A percentile compares a stretch with the other conserved stretches of the same genome.
These are phyloP conservation scores for honey bee (Apis mellifera) DNA, from an alignment of 1,140 invertebrate species.

Conservation along the genomic window Amel_HAv3.1 CM009934.2:11465001-11465500, in stretches of 20 bases:
- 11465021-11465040: slow-evolving; percentile 61
- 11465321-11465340: slow-evolving; percentile 42
- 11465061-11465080: not conserved
- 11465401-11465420: slow-evolving; percentile 49
- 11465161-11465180: not conserved
- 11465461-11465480: slow-evolving; percentile 73
- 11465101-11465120: too few species aligned
- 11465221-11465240: slow-evolving; percentile 36
- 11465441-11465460: slow-evolving; percentile 80
- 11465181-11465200: not conserved
- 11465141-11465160: not conserved
- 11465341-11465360: slow-evolving; percentile 78
- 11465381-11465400: slow-evolving; percentile 39
- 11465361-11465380: slow-evolving; percentile 69
- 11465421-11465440: slow-evolving; percentile 75
- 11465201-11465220: slow-evolving; percentile 32
- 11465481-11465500: slow-evolving; percentile 69
- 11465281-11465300: not conserved
- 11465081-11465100: not conserved
- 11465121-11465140: slow-evolving; percentile 1
- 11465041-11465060: slow-evolving; percentile 55
- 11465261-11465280: not conserved
- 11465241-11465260: slow-evolving; percentile 14
- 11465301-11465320: too few species aligned
- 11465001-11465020: slow-evolving; percentile 63